Conservation (phyloP, 2,113 vertebrate species). For the Aptenodytes forsteri region DNA sequence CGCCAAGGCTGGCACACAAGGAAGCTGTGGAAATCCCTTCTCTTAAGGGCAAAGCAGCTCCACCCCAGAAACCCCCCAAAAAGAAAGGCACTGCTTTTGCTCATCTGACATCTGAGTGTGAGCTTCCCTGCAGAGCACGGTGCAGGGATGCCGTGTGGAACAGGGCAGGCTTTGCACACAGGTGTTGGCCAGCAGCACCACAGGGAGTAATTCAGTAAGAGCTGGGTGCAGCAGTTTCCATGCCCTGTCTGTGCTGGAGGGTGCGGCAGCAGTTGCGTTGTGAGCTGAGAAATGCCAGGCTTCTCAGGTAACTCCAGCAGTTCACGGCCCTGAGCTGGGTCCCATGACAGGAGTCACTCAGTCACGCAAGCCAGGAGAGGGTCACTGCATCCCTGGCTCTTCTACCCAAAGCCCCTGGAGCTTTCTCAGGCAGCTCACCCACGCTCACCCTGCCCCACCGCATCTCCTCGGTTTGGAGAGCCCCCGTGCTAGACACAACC, state of each 20-base stretch:
- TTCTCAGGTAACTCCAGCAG: conserved; percentile 34
- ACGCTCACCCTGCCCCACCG: fast-evolving
- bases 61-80: neutral
- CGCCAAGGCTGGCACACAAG: neutral
- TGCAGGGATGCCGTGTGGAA: neutral
- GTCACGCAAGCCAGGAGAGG: neutral
- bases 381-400: neutral
- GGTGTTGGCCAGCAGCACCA: neutral
- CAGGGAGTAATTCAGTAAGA: neutral
- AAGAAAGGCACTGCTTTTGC: neutral
- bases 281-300: neutral
- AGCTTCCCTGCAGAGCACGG: neutral
- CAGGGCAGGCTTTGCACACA: neutral
- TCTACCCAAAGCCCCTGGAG: neutral
- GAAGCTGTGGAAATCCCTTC: neutral
- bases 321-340: neutral
- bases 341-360: neutral
- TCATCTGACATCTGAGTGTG: neutral
- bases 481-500: neutral
- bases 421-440: neutral
- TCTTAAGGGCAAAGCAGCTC: neutral
- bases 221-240: conserved; percentile 16
- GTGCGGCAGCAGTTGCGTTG: neutral
- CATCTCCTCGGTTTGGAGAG: neutral
- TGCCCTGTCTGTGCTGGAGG: neutral